Evolutionary conservation across 35 echinoderm and acorn worm genomes (phyloP), one percentile per base, ranked within the genome.

Genomic region (Holothuria glaberrima): DNA sequence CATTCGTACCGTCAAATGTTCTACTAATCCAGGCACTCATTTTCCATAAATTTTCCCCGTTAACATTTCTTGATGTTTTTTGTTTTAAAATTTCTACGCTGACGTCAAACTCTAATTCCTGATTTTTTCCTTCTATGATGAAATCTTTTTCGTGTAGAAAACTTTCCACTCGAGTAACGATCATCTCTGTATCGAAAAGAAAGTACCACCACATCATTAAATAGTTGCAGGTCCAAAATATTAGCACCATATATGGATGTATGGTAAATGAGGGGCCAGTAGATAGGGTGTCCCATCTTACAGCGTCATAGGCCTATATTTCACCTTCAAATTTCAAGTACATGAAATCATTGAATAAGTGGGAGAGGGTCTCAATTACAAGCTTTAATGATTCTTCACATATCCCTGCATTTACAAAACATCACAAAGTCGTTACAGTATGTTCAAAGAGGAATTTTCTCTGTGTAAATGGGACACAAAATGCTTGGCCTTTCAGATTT

Each of bases 21-120:
- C 59, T 77, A 38, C 94, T 96, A 20, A 88, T 91, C 68, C 88
- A 96, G 6, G 92, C 38, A 58, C 91, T 86, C 67, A 93, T 59
- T 20, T 19, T 87, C 94, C 94, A 96, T 30, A 96, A 71, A 75
- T 89, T 87, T 52, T 50, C 58, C 2, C 94, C 94, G 19, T 78
- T 59, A 31, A 88, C 92, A 0, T 41, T 27, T 5, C 85, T 59
- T 6, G 85, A 67, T 17, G 85, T 87, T 48, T 36, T 12, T 50
- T 67, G 85, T 50, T 87, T 87, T 17, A 46, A 27, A 22, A 87
- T 67, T 0, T 26, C 19, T 9, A 87, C 30, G 20, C 63, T 35
- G 31, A 87, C 65, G 44, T 87, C 85, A 31, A 87, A 87, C 20
- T 31, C 31, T 10, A 87, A 17, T 44, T 87, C 65, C 13, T 69